Evolutionary conservation across 1,140 invertebrate species (phyloP), one percentile per base, ranked within the genome.

Genomic region (Dinothrombium tinctorium): DNA sequence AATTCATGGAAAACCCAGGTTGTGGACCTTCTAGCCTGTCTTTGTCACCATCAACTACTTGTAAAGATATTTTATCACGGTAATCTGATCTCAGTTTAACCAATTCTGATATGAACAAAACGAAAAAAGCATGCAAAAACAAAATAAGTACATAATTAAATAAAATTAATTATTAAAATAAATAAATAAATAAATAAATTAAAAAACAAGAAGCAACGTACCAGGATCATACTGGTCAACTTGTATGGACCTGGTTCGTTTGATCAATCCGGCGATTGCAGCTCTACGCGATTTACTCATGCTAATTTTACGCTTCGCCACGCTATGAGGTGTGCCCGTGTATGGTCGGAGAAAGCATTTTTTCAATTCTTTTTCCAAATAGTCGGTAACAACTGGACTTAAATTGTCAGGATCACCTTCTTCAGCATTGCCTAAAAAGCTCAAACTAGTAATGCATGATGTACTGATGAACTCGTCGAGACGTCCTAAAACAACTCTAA

Each of bases 391-490:
- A 65, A 80, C 69, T 9, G 72, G 69, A 57, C 79, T 76, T 26
- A 82, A 55, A 54, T 64, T 74, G 52, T 89, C 80, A 20, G 82
- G 81, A 55, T 77, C 69, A 12, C 82, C 82, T 38, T 83, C 76
- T 59, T 90, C 83, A 32, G 81, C 74, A 57, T 78, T 84, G 22
- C 80, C 78, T 35, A 94, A 59, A 54, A 96, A 95, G 58, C 79
- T 90, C 23, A 96, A 62, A 60, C 89, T 89, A 0, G 84, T 90
- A 17, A 95, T 78, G 51, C 86, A 92, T 3, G 87, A 94, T 0
- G 89, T 96, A 46, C 72, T 90, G 11, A 92, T 58, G 57, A 95
- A 96, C 48, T 94, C 86, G 43, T 73, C 74, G 9, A 95, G 59
- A 58, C 75, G 74, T 28, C 87, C 87, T 17, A 95, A 59, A 42